These are phyloP conservation scores for Muricea muricata DNA, from an alignment of 92 coral and sea anemone species.

Conservation along the genomic window DNA sequence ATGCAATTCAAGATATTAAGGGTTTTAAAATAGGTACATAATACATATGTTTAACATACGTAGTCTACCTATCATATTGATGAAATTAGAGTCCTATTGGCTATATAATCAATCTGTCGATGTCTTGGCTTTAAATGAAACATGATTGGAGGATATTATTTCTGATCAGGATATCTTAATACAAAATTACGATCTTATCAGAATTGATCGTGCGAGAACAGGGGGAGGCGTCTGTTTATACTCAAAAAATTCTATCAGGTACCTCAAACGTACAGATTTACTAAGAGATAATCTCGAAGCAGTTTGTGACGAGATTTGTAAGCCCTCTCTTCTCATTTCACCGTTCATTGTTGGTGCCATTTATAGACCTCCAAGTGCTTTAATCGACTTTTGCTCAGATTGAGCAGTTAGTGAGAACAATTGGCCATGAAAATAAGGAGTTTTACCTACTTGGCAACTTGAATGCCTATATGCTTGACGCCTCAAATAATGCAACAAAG, in stretches of 20 bases:
- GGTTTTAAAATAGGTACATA: no score
- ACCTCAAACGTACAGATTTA: not conserved
- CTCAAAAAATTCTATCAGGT: not conserved
- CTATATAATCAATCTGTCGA: no score
- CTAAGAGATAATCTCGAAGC: slow-evolving; percentile 5
- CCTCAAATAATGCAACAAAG: not conserved
- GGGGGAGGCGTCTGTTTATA: slow-evolving; percentile 13
- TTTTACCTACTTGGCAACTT: slow-evolving; percentile 5
- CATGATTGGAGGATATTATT: no score
- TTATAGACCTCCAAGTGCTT: slow-evolving; percentile 11
- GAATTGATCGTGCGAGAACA: no score
- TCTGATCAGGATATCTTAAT: no score
- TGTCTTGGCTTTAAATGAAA: no score
- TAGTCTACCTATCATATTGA: no score
- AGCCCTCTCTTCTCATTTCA: not conserved
- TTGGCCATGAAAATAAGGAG: slow-evolving; percentile 3
- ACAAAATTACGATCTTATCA: no score
- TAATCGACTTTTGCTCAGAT: not conserved
- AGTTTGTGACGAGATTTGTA: not conserved
- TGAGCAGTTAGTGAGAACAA: not conserved
- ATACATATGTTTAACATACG: no score
- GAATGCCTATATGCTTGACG: not conserved
- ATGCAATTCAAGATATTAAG: no score
- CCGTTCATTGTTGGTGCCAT: not conserved
- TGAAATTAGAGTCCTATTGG: no score